Base-by-base conservation (phyloP, 2,797 vertebrate species). In the Muraenolepis orangiensis region DNA sequence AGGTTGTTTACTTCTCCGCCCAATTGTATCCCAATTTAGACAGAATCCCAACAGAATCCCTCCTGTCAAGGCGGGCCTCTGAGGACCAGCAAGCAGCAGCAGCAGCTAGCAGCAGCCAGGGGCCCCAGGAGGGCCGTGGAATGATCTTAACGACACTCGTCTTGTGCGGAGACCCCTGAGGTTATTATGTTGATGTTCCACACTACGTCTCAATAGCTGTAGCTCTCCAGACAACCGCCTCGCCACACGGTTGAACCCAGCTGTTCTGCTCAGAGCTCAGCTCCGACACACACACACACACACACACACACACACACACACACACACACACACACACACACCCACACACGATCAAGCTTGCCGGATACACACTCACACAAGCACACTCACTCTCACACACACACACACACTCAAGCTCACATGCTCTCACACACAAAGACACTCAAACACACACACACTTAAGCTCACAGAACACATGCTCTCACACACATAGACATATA, bases 121-220 rank as follows among this genome's bases (percentile, higher is more conserved):
- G 20, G 13, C 23, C 40, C 14, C 72, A 70, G 70, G 67, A 70
- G 18, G 8, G 74, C 70, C 74, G 8, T 10, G 80, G 79, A 61
- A 57, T 36, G 18, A 70, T 7, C 51, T 72, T 38, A 74, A 77
- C 1, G 6, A 74, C 29, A 71, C 7, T n/a, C n/a, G 72, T 36
- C 29, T 71, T 66, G 32, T 34, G 28, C 1, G 23, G 68, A 67
- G 2, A 72, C 72, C 72, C 7, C 40, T 31, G 68, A 76, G 57
- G 0, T 66, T 34, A 31, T 51, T 18, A 31, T 66, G 8, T 18
- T 76, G n/a, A n/a, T 31, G 18, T 4, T 26, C 18, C 29, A 18
- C 42, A 28, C 32, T 34, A 3, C 3, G 7, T 34, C 20, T 57
- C n/a, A n/a, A 8, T 34, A 73, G 72, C 11, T 75, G 12, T 28